A percentile compares a stretch with the other conserved stretches of the same genome.
Evolutionary conservation across 2,888 invertebrate species (phyloP).

Genomic region (Hydraecia micacea): DNA sequence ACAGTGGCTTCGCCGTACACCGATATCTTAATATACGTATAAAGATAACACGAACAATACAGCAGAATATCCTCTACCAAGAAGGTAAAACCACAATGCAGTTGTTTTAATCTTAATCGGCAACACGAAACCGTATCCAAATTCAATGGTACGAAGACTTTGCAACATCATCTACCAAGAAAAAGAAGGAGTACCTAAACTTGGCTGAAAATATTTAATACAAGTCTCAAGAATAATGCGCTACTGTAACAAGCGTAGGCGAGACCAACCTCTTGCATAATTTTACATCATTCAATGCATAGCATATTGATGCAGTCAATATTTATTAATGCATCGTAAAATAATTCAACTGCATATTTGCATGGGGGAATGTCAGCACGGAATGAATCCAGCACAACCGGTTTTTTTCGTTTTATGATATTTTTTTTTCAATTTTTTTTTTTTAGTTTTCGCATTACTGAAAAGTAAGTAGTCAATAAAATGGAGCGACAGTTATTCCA

Average conservation of each 20-base stretch:
- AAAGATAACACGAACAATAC: constrained; percentile 36
- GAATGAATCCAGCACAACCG: background rate
- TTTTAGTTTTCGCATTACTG: too few species aligned
- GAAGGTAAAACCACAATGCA: constrained; percentile 3
- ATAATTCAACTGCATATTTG: constrained; percentile 37
- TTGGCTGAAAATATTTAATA: constrained; percentile 14
- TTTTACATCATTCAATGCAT: constrained; percentile 38
- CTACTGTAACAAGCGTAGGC: constrained; percentile 34
- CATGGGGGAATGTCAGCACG: constrained; percentile 7
- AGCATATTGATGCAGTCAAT: constrained; percentile 43
- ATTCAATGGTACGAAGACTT: background rate
- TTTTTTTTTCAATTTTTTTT: background rate
- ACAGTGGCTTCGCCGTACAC: constrained; percentile 55
- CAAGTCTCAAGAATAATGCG: constrained; percentile 21
- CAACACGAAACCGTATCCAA: background rate
- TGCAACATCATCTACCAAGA: background rate
- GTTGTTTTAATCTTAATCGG: constrained; percentile 35
- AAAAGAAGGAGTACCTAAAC: background rate
- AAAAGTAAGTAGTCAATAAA: background rate
- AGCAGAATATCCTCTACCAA: constrained; percentile 10
- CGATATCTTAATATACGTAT: constrained; percentile 56
- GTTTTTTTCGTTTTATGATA: background rate
- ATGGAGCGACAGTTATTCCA: background rate
- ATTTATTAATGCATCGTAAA: constrained; percentile 32
- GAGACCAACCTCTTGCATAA: constrained; percentile 45